Percentiles rank a stretch among this genome's conserved stretches.
These are phyloP conservation scores for Orthochromis malagaraziensis DNA, from an alignment of 2,113 vertebrate species.

Conservation along the genomic window DNA sequence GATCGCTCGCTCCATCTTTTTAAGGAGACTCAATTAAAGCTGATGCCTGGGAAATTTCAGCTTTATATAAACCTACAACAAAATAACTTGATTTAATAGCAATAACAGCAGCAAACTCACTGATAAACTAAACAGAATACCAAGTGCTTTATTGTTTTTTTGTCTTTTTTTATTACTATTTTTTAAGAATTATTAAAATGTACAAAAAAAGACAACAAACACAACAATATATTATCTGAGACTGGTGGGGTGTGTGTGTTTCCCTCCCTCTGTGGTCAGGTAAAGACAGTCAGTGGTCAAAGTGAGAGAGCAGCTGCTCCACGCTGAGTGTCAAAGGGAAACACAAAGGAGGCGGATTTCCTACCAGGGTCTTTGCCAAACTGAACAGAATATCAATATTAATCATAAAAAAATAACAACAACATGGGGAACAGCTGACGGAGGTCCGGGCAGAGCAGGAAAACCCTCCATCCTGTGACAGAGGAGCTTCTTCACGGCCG, in stretches of 20 bases:
- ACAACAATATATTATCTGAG: constrained; percentile 69
- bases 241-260: neutral
- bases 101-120: neutral
- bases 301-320: constrained; percentile 35
- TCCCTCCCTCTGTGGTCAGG: constrained; percentile 16
- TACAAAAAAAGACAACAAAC: constrained; percentile 66
- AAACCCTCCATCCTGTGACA: neutral
- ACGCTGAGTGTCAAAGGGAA: neutral
- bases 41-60: neutral
- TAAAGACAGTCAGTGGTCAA: constrained; percentile 46
- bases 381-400: neutral
- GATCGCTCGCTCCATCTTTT: neutral
- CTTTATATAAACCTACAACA: neutral
- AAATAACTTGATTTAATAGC: neutral
- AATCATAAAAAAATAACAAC: neutral
- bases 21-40: neutral
- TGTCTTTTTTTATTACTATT: constrained; percentile 38
- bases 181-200: constrained; percentile 70
- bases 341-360: neutral
- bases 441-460: neutral
- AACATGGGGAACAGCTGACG: neutral
- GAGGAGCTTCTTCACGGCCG: neutral
- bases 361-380: neutral
- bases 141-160: constrained; percentile 39
- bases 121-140: neutral